Conservation (phyloP, 2,113 vertebrate species). For the Dipodomys spectabilis region DNA sequence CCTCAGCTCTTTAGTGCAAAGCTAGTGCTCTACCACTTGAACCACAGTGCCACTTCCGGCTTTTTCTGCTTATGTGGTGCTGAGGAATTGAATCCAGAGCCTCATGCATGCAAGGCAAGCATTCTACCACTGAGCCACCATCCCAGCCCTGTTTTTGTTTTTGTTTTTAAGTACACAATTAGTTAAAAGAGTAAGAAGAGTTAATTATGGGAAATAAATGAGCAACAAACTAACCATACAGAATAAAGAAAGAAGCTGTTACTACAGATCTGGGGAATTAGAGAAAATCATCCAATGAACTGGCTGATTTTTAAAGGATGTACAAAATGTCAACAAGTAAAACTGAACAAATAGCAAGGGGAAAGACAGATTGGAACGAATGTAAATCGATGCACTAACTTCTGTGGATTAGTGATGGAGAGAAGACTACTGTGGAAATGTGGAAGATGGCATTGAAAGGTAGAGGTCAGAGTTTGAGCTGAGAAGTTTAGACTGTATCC, state of each 20-base stretch:
- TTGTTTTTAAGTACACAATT: background rate
- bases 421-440: too few relatives aligned
- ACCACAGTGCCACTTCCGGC: too few relatives aligned
- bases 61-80: too few relatives aligned
- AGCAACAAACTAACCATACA: background rate
- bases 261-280: background rate
- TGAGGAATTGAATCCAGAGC: too few relatives aligned
- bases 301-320: background rate
- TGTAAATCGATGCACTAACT: background rate
- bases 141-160: too few relatives aligned
- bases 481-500: constrained; percentile 1
- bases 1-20: too few relatives aligned
- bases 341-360: background rate
- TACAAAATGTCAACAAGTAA: constrained; percentile 18
- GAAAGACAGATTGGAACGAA: background rate
- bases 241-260: background rate
- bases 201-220: background rate
- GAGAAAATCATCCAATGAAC: background rate
- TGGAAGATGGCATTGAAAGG: background rate
- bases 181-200: background rate
- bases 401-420: background rate
- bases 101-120: too few relatives aligned
- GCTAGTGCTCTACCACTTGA: too few relatives aligned
- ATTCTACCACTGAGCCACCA: too few relatives aligned
- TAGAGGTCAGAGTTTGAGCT: background rate